Base-by-base conservation (phyloP, 2,888 invertebrate species). In the Andrena haemorrhoa region DNA sequence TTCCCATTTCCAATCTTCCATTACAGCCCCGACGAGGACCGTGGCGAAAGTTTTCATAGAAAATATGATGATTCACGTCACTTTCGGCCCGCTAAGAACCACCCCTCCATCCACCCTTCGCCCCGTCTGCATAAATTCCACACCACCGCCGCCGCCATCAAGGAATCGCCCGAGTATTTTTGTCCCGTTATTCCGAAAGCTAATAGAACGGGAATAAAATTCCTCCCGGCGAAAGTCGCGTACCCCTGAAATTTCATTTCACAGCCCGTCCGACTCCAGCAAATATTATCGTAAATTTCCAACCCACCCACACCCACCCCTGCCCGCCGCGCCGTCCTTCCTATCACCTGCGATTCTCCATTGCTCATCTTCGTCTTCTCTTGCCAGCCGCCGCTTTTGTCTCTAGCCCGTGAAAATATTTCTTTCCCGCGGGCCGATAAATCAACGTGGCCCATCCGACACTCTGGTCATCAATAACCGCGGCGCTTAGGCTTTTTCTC, bases 221-320 rank as follows among this genome's bases (percentile, higher is more conserved):
- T 65, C 47, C 60, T 47, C 35, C 12, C 33, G 61, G 60, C 51
- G 71, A 61, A 79, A 71, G 41, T 71, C 29, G 26, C 41, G 41
- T 56, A 20, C 35, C 31, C 51, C 12, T 47, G 20, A 84, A 86
- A 78, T 84, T 83, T 86, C 77, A 86, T 81, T 86, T 84, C 86
- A 68, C 75, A 75, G 69, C 60, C 53, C 31, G 71, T 61, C 80
- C 64, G 51, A 51, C 49, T 51, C 75, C 35, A 75, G 66, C 76
- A 82, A 87, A 83, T 87, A 87, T 86, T 87, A 83, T 83, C 87
- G 85, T 85, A 87, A 87, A 87, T 87, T 85, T 80, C 47, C 75
- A 70, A 65, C 35, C 5, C 41, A n/a, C n/a, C n/a, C n/a, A n/a
- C n/a, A n/a, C n/a, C 68, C 61, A 53, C 26, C 35, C 5, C 41